phyloP scores from a whole-genome alignment of 2,113 vertebrate genomes.

The Otus sunia region DNA sequence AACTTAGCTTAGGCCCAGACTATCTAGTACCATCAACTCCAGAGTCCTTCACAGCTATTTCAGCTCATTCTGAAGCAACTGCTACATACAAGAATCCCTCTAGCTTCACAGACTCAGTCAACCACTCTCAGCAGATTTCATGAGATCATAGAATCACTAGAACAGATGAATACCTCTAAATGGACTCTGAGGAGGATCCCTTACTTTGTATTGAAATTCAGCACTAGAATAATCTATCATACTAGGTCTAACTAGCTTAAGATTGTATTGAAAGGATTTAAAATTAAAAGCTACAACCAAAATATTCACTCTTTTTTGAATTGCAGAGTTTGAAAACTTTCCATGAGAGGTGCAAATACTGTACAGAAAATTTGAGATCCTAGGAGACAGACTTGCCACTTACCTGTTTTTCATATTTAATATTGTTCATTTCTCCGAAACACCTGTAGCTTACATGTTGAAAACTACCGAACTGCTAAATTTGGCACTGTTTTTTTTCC shows the following conservation, averaged over 20 bases:
- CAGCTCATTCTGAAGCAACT: not conserved
- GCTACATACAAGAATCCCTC: not conserved
- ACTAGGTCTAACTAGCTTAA: not conserved
- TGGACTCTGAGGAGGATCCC: not conserved
- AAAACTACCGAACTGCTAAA: not conserved
- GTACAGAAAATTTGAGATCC: not conserved
- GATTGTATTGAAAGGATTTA: not conserved
- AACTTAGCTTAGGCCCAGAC: not conserved
- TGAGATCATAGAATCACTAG: not conserved
- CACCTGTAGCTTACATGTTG: not conserved
- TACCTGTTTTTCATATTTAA: not conserved
- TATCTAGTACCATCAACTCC: not conserved
- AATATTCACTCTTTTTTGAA: not conserved
- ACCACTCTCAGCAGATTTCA: not conserved
- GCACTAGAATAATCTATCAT: not conserved
- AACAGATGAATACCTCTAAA: not conserved
- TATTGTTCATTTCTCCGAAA: not conserved
- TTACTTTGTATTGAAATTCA: not conserved
- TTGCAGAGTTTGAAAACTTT: not conserved
- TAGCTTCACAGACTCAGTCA: not conserved
- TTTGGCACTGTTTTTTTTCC: fast-evolving
- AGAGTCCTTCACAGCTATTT: not conserved
- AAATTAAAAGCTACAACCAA: not conserved
- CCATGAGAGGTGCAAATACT: not conserved
- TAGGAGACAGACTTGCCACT: not conserved